Base-by-base conservation (phyloP, 2,888 invertebrate genomes). In the Serripes groenlandicus region DNA sequence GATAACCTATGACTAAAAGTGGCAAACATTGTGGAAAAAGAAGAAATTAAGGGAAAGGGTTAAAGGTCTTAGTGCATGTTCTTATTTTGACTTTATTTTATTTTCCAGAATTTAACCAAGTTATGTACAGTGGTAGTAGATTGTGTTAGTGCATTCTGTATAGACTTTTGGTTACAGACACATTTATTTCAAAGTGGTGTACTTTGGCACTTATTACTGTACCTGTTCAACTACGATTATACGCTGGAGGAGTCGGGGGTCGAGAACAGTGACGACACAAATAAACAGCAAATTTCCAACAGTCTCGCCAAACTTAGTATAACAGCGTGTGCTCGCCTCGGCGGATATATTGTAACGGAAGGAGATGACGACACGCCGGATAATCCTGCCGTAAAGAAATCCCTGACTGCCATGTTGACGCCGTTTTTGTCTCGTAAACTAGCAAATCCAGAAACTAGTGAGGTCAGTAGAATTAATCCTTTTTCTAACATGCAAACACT, bases 141-240 rank as follows among this genome's bases (percentile, higher is more conserved):
- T 92, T 98, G 99, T 91, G 96, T 97, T 37, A 97, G 97, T 56
- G 97, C 98, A 18, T 96, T 99, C 85, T 97, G 98, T 0, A 96
- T 97, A n/a, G 98, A 98, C 93, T 96, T 97, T 70, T 96, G 97
- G 88, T 96, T 99, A 34, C 99, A 99, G 94, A 94, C 94, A 11
- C 91, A 93, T 82, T 97, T 94, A 58, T 93, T 92, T 81, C 93
- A 94, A 83, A 92, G 95, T 0, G 99, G 99, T 11, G 97, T 97
- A 0, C 94, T 99, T 3, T 99, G 98, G 97, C 98, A 98, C 91
- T 95, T 99, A 72, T 95, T 99, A 54, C 96, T 97, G 0, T 97
- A 97, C 90, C 97, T 98, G 94, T 98, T 99, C 94, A 97, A 97
- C 83, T 99, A 99, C 95, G 99, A 99, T 95, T 99, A 97, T 95